Conservation (phyloP, 30 jellyfish, hydroid and myxozoan genomes). For the Turritopsis dohrnii region DNA sequence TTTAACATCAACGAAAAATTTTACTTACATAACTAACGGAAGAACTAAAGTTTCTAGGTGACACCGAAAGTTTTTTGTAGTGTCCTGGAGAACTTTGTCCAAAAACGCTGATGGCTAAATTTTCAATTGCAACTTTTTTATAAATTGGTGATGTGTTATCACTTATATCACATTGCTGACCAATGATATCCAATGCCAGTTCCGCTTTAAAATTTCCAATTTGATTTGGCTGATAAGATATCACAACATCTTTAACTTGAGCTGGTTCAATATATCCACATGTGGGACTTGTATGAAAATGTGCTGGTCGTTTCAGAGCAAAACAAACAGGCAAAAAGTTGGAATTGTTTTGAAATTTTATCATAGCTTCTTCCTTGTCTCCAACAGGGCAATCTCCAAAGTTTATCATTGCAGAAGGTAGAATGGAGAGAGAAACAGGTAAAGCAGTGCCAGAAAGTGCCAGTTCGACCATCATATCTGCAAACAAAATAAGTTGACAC, state of each 20-base stretch:
- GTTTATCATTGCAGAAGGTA: slow-evolving; percentile 56
- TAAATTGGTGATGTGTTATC: slow-evolving; percentile 40
- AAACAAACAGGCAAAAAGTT: slow-evolving; percentile 47
- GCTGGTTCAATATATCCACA: slow-evolving; percentile 46
- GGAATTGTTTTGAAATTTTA: slow-evolving; percentile 59
- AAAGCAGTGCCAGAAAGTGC: slow-evolving; percentile 91
- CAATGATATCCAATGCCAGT: slow-evolving; percentile 49
- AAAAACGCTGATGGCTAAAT: slow-evolving; percentile 30
- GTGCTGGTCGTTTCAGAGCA: slow-evolving; percentile 58
- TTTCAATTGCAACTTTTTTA: slow-evolving; percentile 44
- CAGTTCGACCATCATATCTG: slow-evolving; percentile 71
- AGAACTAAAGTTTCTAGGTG: slow-evolving; percentile 14
- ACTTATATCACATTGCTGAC: slow-evolving; percentile 43
- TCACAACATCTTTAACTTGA: slow-evolving; percentile 43
- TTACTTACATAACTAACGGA: slow-evolving; percentile 22
- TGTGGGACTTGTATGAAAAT: slow-evolving; percentile 63
- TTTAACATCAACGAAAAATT: no score
- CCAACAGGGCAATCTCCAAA: slow-evolving; percentile 81
- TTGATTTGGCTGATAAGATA: slow-evolving; percentile 78
- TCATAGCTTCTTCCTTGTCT: slow-evolving; percentile 26
- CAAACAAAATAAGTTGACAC: background rate
- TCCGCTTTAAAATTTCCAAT: slow-evolving; percentile 55
- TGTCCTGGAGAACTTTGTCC: slow-evolving; percentile 57
- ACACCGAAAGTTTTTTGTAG: slow-evolving; percentile 39
- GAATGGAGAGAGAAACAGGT: slow-evolving; percentile 66